phyloP scores from a whole-genome alignment of 2,113 vertebrate genomes.

The Antigone vipio region DNA sequence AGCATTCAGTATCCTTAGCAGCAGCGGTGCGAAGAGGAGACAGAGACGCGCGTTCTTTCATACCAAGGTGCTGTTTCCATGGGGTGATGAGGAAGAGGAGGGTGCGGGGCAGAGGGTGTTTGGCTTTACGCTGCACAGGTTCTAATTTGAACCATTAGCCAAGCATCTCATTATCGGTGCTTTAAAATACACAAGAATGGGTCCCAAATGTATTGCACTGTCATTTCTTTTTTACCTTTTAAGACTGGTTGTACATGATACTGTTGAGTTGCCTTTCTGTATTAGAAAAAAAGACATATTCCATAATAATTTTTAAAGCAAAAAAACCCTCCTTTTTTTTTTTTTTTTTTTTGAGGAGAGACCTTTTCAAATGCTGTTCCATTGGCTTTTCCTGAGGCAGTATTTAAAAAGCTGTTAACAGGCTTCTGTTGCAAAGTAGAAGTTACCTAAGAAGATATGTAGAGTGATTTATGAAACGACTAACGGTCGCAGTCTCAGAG shows the following conservation, averaged over 20 bases:
- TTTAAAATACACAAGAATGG: background rate
- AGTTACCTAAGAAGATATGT: background rate
- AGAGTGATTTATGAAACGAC: background rate
- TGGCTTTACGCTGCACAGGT: background rate
- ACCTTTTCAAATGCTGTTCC: background rate
- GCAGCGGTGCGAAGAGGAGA: background rate
- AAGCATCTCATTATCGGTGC: background rate
- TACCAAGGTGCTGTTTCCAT: slow-evolving; percentile 3
- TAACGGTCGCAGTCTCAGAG: background rate
- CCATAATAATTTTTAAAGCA: background rate
- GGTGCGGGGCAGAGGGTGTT: background rate
- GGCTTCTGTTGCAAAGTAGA: background rate
- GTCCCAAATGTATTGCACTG: background rate
- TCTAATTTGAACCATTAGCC: background rate
- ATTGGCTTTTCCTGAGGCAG: background rate
- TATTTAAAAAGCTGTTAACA: background rate
- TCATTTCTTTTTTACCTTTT: background rate
- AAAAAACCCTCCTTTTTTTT: background rate
- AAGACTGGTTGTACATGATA: background rate
- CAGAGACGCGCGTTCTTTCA: accelerated
- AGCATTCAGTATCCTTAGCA: background rate
- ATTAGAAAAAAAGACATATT: background rate
- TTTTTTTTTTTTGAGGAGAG: background rate
- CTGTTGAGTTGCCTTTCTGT: background rate
- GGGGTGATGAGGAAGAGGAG: background rate